Evolutionary conservation across 2,113 vertebrate species (phyloP).

Genomic region (Prochilodus magdalenae): DNA sequence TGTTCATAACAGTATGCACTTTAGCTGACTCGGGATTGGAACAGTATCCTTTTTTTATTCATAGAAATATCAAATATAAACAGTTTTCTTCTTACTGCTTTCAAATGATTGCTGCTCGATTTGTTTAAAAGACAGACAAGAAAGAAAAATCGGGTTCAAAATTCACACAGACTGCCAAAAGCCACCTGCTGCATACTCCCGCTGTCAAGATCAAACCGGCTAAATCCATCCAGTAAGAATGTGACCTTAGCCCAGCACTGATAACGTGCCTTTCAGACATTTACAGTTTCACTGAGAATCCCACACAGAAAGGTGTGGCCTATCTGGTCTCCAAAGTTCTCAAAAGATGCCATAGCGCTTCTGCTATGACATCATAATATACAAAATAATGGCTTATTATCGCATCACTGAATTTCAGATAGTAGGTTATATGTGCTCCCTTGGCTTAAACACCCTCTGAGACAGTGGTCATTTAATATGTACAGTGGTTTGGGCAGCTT

Average conservation of each 20-base stretch:
- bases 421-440: neutral
- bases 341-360: conserved; percentile 11
- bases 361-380: conserved; percentile 12
- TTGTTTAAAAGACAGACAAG: conserved; percentile 22
- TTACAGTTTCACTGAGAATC: conserved; percentile 15
- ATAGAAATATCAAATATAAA: conserved; percentile 41
- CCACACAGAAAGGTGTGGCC: neutral
- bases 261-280: conserved; percentile 23
- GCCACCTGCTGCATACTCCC: conserved; percentile 52
- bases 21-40: conserved; percentile 20
- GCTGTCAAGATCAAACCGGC: conserved; percentile 3
- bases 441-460: neutral
- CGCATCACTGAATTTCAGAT: conserved; percentile 4
- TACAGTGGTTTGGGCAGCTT: too few relatives aligned
- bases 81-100: neutral
- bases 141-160: neutral
- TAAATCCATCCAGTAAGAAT: conserved; percentile 41
- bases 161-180: conserved; percentile 35
- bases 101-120: conserved; percentile 49
- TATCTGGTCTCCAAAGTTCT: neutral
- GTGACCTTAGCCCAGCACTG: conserved; percentile 4
- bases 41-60: conserved; percentile 23
- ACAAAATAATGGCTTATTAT: conserved; percentile 50
- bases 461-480: neutral
- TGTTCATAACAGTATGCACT: conserved; percentile 18